Evolutionary conservation across 2,113 vertebrate species (phyloP), one percentile per base, ranked within the genome.

Genomic region (Phalacrocorax carbo): DNA sequence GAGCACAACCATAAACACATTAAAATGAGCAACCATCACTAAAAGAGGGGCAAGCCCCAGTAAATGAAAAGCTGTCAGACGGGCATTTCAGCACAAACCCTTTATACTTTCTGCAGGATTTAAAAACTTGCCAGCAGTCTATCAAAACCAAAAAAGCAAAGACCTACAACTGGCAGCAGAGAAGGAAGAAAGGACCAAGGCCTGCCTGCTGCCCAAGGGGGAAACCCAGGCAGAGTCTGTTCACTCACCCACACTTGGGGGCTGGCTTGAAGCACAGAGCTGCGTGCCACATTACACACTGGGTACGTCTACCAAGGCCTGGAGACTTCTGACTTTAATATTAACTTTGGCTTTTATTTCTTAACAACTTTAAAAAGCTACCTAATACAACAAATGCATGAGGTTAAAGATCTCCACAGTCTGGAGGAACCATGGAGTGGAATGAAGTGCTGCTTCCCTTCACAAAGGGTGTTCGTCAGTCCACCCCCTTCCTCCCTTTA

Each of bases 1-100:
- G 97, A 98, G 97, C 98, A 97, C 96, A 91, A 93, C 97, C 97
- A 97, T 97, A 98, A 97, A 98, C 97, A 98, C 97, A 98, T 97
- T 97, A 96, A 98, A 98, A 98, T 94, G 95, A 98, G 98, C 98
- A 97, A 97, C 96, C 97, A 97, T 78, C 94, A 77, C 95, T 90
- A 40, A 82, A 95, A 96, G 89, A 97, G 75, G 91, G 93, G 94
- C 93, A 96, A 98, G 94, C 68, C 91, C 95, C 91, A 90, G 91
- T 49, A 96, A 96, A 96, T 38, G 81, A 83, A 91, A 96, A 96
- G 92, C 96, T 97, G 82, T 81, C 97, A 94, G 82, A 16, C 2
- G 7, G 84, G 73, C 87, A 90, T 93, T 93, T 94, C 97, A 94
- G 86, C 51, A 86, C 82, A 95, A 97, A 79, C 44, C 80, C 42